Evolutionary conservation across 1,140 invertebrate species (phyloP), one percentile per base, ranked within the genome.

Genomic region (Pogonus chalceus): DNA sequence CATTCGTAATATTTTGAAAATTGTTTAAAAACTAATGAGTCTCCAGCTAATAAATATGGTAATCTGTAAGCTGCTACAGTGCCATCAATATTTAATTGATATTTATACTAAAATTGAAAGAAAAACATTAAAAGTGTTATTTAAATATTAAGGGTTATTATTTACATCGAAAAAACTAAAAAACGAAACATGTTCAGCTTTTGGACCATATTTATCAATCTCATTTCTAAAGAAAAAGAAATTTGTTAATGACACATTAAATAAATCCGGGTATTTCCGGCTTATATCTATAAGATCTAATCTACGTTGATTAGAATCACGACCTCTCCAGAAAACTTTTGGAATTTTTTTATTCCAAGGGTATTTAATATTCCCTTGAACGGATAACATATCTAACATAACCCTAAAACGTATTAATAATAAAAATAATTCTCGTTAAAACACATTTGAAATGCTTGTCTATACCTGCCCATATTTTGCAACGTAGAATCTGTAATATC

Each of bases 221-320:
- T 92, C 78, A 65, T 96, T 82, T 53, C 81, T 80, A 66, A 92
- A 98, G 73, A 98, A 98, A 67, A 98, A 98, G 70, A 97, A 96
- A 69, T 96, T 94, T 2, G 94, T 98, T 2, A 98, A 77, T 0
- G 90, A 91, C 10, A 83, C 93, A 76, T 97, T 93, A 54, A 96
- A 83, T 0, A 95, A 67, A 52, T 92, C 79, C 2, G 90, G 85
- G 75, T 93, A 60, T 56, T 82, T 73, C 59, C 82, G 75, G 0
- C 87, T 79, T 57, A 97, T 79, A 53, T 87, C 82, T 14, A 96
- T 84, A 7, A 98, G 75, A 57, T 91, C 75, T 0, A 98, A 75
- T 50, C 95, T 72, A 68, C 91, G 85, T 60, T 79, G 74, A 2
- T 90, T 76, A 12, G 92, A 91, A 72, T 98, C 95, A 51, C 94